Base-by-base conservation (phyloP, 2,113 vertebrate genomes). In the Oncorhynchus gorbuscha region DNA sequence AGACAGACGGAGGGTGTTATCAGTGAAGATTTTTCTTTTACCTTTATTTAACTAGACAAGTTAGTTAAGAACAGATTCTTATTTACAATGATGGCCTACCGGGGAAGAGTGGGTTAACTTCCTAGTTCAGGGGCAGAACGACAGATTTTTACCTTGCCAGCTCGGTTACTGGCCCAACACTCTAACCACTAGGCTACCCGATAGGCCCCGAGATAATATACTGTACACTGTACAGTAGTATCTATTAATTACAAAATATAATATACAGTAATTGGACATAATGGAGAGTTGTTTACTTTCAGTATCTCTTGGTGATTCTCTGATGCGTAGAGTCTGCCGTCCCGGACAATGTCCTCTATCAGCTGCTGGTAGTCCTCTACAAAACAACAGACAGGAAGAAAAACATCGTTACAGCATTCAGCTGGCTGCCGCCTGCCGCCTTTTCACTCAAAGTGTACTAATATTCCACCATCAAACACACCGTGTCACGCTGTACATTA, bases 261-360 rank as follows among this genome's bases (percentile, higher is more conserved):
- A 67, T 30, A 67, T 5, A 18, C 51, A 55, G 12, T 1, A 14
- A 55, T 18, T 55, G 1, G 14, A 55, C 51, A 55, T 16, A 16
- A 55, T 18, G 51, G 12, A 14, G 51, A 16, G 39, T 14, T 67
- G 9, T 87, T 48, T 83, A 96, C 97, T 92, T 98, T 98, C 82
- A 98, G 82, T 77, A 98, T 98, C 79, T 97, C 97, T 88, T 98
- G 97, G 88, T 98, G 97, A 77, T 97, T 97, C 91, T 98, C 97
- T 0, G 96, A 98, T 81, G 97, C 97, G 0, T 98, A 98, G 72
- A 98, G 92, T 61, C 97, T 89, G 3, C 97, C 97, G 0, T 98
- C 97, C 6, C 97, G 91, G 67, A 97, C 97, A 35, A 98, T 98
- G 69, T 98, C 97, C 85, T 97, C 97, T 87, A 98, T 97, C 68